Conservation (phyloP, 1,140 invertebrate genomes). For the Hydropsyche tenuis region DNA sequence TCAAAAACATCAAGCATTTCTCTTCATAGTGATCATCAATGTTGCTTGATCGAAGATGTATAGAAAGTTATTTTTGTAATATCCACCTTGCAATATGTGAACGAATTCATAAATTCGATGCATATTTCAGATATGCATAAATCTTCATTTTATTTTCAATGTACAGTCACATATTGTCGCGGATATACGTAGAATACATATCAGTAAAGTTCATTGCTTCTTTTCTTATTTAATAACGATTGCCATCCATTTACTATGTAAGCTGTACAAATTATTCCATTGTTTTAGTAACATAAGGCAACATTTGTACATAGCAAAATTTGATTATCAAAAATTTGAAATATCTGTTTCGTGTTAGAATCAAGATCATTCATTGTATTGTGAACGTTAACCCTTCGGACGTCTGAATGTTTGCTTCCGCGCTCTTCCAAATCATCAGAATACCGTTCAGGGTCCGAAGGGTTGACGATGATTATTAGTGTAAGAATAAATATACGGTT, state of each 20-base stretch:
- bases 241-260: constrained; percentile 50
- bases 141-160: too few species aligned
- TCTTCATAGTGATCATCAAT: constrained; percentile 18
- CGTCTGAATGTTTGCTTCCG: background rate
- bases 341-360: background rate
- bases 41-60: constrained; percentile 9
- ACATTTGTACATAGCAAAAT: constrained; percentile 22
- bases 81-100: background rate
- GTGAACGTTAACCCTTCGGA: too few species aligned
- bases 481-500: constrained; percentile 14
- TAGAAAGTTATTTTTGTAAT: constrained; percentile 15
- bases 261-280: constrained; percentile 53
- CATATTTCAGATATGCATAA: too few species aligned
- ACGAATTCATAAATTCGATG: too few species aligned
- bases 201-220: background rate
- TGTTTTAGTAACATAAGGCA: constrained; percentile 62
- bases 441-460: background rate
- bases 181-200: too few species aligned
- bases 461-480: background rate
- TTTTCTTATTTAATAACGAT: constrained; percentile 38
- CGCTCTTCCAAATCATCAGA: background rate
- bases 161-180: too few species aligned
- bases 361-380: too few species aligned
- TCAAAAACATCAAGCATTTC: constrained; percentile 22
- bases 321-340: constrained; percentile 7